Percentiles rank a stretch among this genome's conserved stretches.
These are phyloP conservation scores for Maccullochella peelii DNA, from an alignment of 2,113 vertebrate species.

Conservation along the genomic window DNA sequence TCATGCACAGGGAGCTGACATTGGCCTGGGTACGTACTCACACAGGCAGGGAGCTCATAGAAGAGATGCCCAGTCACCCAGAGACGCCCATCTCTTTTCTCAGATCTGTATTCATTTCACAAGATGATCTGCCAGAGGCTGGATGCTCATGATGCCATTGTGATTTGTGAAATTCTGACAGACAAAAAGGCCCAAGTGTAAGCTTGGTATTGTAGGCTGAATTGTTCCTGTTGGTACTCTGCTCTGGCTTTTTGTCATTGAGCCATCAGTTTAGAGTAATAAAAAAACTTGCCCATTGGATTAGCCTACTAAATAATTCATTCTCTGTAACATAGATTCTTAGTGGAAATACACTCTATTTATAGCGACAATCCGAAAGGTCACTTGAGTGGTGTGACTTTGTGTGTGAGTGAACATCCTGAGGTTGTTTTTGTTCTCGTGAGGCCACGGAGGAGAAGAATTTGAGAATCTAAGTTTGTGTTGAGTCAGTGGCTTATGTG, in stretches of 20 bases:
- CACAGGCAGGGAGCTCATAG: slow-evolving; percentile 48
- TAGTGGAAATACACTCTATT: slow-evolving; percentile 82
- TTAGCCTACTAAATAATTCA: slow-evolving; percentile 83
- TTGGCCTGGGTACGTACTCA: slow-evolving; percentile 24
- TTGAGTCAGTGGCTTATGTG: slow-evolving; percentile 23
- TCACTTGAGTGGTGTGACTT: slow-evolving; percentile 79
- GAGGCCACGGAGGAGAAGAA: slow-evolving; percentile 51
- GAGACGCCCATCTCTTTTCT: slow-evolving; percentile 63
- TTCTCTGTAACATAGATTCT: slow-evolving; percentile 79
- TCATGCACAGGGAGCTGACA: slow-evolving; percentile 58
- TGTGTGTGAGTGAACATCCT: slow-evolving; percentile 65
- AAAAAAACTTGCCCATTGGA: slow-evolving; percentile 71
- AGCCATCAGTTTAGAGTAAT: slow-evolving; percentile 61
- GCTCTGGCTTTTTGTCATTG: slow-evolving; percentile 53
- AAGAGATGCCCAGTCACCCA: slow-evolving; percentile 72
- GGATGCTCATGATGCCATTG: slow-evolving; percentile 48
- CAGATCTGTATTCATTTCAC: slow-evolving; percentile 64
- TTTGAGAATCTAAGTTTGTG: slow-evolving; percentile 43
- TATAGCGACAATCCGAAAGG: slow-evolving; percentile 82
- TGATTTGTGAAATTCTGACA: slow-evolving; percentile 65
- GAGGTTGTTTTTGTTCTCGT: slow-evolving; percentile 71
- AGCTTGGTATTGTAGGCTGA: slow-evolving; percentile 51
- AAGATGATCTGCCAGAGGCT: slow-evolving; percentile 49
- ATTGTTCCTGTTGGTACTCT: slow-evolving; percentile 47
- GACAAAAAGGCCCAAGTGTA: slow-evolving; percentile 66